phyloP scores from a whole-genome alignment of 2,113 vertebrate species.

The Daboia siamensis region DNA sequence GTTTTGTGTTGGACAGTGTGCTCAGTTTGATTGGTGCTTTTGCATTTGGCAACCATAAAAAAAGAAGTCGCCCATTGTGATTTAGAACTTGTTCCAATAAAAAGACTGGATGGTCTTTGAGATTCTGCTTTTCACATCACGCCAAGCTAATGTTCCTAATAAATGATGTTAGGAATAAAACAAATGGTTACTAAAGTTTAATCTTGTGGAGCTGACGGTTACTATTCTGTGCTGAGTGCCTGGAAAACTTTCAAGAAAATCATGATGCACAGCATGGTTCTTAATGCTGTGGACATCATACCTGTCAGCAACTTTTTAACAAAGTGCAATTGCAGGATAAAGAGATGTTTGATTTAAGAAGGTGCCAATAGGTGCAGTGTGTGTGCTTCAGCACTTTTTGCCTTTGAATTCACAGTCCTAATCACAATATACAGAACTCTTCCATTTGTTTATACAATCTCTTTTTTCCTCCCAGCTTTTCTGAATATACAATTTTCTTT shows the following conservation, averaged over 20 bases:
- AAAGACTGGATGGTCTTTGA: constrained; percentile 26
- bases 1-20: background rate
- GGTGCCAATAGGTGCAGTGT: background rate
- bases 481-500: background rate
- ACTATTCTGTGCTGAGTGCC: constrained; percentile 34
- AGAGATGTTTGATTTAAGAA: background rate
- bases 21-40: background rate
- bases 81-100: constrained; percentile 20
- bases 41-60: background rate
- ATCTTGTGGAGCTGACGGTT: constrained; percentile 36
- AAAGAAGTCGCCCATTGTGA: background rate
- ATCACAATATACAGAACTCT: background rate
- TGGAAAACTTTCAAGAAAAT: constrained; percentile 45
- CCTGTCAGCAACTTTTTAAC: background rate
- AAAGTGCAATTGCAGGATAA: background rate
- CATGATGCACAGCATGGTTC: constrained; percentile 32
- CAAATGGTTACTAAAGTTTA: constrained; percentile 30
- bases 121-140: constrained; percentile 38
- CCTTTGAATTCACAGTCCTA: background rate
- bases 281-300: background rate
- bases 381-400: background rate
- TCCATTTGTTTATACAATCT: constrained; percentile 34
- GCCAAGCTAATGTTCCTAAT: constrained; percentile 43
- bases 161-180: constrained; percentile 38
- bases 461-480: constrained; percentile 29